phyloP scores from a whole-genome alignment of 1,140 invertebrate genomes.

The Ericerus pela region DNA sequence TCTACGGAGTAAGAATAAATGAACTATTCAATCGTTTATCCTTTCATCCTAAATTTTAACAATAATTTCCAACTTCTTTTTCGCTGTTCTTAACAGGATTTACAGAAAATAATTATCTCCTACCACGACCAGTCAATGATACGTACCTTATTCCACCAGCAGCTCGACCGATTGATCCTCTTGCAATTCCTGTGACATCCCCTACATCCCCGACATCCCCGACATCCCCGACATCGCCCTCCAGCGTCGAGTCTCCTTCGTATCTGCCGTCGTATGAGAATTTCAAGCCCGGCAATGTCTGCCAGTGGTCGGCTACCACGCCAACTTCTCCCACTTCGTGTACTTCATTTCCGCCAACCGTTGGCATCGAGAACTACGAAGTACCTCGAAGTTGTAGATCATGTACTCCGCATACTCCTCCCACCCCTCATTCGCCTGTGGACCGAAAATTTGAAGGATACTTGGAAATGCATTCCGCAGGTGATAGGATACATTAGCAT shows the following conservation, averaged over 20 bases:
- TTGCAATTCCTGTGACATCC: background rate
- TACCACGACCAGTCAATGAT: constrained; percentile 36
- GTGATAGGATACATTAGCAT: constrained; percentile 24
- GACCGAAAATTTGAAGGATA: constrained; percentile 32
- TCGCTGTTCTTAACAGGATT: constrained; percentile 19
- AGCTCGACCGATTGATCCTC: constrained; percentile 31
- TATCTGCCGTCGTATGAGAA: background rate
- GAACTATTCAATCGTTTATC: background rate
- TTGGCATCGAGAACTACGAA: constrained; percentile 4
- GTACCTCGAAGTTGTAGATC: constrained; percentile 14
- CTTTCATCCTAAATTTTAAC: background rate
- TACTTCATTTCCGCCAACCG: background rate
- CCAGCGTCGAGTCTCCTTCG: too few species aligned
- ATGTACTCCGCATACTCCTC: constrained; percentile 20
- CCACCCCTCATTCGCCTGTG: constrained; percentile 21
- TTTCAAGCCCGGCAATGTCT: background rate
- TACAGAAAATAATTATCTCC: constrained; percentile 36
- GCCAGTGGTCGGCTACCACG: background rate
- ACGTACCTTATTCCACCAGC: constrained; percentile 37
- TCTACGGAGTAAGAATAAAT: constrained; percentile 24
- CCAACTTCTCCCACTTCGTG: background rate
- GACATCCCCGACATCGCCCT: too few species aligned
- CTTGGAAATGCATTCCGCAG: constrained; percentile 37
- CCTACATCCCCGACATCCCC: too few species aligned
- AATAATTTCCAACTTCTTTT: background rate